Evolutionary conservation across 2,113 vertebrate genomes (phyloP), one percentile per base, ranked within the genome.

Genomic region (Microcebus murinus): DNA sequence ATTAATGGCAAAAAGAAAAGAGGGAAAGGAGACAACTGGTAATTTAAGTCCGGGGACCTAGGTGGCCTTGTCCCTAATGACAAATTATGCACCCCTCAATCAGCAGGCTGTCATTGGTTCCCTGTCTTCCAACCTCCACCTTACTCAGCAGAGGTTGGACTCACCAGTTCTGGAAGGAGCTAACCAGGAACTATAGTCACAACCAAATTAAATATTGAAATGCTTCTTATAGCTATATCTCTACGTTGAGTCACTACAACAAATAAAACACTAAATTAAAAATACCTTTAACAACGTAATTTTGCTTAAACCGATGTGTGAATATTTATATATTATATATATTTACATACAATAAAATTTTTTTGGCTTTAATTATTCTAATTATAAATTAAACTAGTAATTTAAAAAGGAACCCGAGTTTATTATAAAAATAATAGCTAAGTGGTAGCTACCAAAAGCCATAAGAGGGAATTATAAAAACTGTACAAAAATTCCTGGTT

Each of bases 401-500:
- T 50, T 63, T 87, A 42, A 59, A 89, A 77, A 77, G 82, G 70
- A 92, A 96, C 50, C 0, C 63, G 85, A 74, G 67, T 70, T 79
- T 31, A 63, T 86, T 80, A 79, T 12, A 61, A 87, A 91, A 95
- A 87, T 55, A 87, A 87, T 11, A 84, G 31, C 81, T 79, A 86
- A n/a, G 21, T 52, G 65, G 63, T 79, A 73, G 45, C 34, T 65
- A 81, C 42, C 71, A 21, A 71, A 70, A 84, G 18, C 23, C 29
- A 23, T 81, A 92, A 39, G 57, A 73, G 45, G 20, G 65, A 90
- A 81, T 80, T 55, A 71, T 67, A 91, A 67, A 95, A 95, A 48
- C 31, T 68, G 34, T 61, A 59, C 36, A 45, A 83, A 42, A 67
- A 52, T 31, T 85, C 61, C 15, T 57, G 25, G 10, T 50, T 50